Evolutionary conservation across 2,113 vertebrate species (phyloP), one percentile per base, ranked within the genome.

Genomic region (zebrafish (Danio rerio)): DNA sequence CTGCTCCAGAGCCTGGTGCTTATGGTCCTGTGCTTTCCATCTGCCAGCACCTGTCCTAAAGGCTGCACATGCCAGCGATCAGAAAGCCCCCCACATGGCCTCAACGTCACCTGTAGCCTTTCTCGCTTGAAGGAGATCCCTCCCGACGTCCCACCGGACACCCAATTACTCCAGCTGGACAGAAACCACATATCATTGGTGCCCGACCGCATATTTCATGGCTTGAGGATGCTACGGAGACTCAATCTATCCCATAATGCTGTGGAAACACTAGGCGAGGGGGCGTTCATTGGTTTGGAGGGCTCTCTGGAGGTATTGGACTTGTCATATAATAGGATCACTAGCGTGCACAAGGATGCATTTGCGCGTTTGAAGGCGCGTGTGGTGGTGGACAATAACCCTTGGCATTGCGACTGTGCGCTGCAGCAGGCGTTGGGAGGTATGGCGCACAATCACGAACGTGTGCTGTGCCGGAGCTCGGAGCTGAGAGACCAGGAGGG

Each of bases 1-100:
- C 96, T 98, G 89, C 94, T 99, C 87, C 97, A 99, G 91, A 98
- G 97, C 91, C 96, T 99, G 93, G 96, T 99, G 88, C 96, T 99
- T 88, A 97, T 99, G 97, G 97, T 96, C 92, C 93, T 98, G 93
- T 99, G 97, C 94, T 98, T 98, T 92, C 97, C 97, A 90, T 97
- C 97, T 83, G 96, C 97, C 94, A 96, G 96, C 95, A 97, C 98
- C 96, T 99, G 98, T 93, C 98, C 97, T 2, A 97, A 98, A 91
- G 96, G 96, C 92, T 99, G 98, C 91, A 90, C 95, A 84, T 99
- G 98, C 90, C 96, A 95, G 87, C 96, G 93, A 70, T 92, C 93
- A 0, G 97, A 97, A 79, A 87, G 87, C 71, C 91, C 93, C 72
- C 92, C 91, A 16, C 93, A 93, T 83, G 97, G 95, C 83, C 94